Evolutionary conservation across 2,797 vertebrate genomes (phyloP).

Genomic region (Eurystomus glaucurus): DNA sequence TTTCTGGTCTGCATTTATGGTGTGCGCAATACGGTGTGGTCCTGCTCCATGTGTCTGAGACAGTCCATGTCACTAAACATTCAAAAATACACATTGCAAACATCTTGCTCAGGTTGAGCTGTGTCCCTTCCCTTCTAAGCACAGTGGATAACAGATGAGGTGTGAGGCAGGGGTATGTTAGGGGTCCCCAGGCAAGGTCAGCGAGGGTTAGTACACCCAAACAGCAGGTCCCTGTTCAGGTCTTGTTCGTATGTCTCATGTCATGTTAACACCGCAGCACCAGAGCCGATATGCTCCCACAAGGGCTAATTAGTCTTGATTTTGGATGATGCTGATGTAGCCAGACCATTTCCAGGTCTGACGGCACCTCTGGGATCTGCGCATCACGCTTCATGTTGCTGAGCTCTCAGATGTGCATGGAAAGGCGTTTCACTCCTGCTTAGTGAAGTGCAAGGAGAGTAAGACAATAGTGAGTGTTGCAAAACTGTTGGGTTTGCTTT

Average conservation of each 20-base stretch:
- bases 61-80: not conserved
- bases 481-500: not conserved
- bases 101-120: not conserved
- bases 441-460: not conserved
- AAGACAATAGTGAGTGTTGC: not conserved
- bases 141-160: not conserved
- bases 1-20: not conserved
- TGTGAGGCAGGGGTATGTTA: not conserved
- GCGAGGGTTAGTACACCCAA: not conserved
- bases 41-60: not conserved
- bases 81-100: not conserved
- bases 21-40: rapidly evolving
- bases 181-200: not conserved
- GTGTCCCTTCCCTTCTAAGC: not conserved
- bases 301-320: conserved; percentile 17
- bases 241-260: not conserved
- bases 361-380: not conserved
- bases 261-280: not conserved
- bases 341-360: not conserved
- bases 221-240: not conserved
- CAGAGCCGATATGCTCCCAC: not conserved
- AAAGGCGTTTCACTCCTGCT: not conserved
- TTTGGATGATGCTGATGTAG: not conserved
- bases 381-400: rapidly evolving
- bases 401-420: not conserved